A percentile compares a stretch with the other conserved stretches of the same genome.
Evolutionary conservation across 2,113 vertebrate species (phyloP).

Genomic region (Uropsilus gracilis): DNA sequence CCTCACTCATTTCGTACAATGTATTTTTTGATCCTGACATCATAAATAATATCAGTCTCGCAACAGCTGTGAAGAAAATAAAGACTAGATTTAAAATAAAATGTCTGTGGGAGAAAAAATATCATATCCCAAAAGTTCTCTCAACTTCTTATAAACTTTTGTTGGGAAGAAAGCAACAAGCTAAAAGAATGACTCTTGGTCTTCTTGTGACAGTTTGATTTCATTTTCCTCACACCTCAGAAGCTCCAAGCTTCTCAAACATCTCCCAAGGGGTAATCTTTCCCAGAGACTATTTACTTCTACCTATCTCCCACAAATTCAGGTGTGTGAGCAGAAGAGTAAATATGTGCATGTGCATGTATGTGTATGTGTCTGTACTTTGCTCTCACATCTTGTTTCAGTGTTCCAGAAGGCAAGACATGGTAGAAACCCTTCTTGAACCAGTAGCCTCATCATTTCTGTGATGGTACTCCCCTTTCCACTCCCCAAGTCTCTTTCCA

Average conservation of each 20-base stretch:
- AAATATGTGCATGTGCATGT: no score
- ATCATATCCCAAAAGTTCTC: not conserved
- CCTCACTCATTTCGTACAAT: not conserved
- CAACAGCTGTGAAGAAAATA: not conserved
- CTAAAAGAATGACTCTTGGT: not conserved
- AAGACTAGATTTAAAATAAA: slow-evolving; percentile 25
- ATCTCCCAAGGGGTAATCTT: not conserved
- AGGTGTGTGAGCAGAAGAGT: not conserved
- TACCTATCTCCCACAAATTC: not conserved
- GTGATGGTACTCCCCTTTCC: not conserved
- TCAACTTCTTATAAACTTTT: not conserved
- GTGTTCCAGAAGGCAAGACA: not conserved
- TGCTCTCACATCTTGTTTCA: not conserved
- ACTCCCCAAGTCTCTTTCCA: not conserved
- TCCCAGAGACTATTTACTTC: not conserved
- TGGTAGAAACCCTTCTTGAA: not conserved
- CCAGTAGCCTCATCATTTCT: not conserved
- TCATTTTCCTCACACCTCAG: not conserved
- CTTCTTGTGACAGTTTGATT: not conserved
- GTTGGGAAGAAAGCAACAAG: not conserved
- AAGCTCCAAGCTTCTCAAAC: not conserved
- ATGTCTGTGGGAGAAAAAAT: not conserved
- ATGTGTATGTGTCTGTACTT: not conserved
- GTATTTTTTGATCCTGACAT: not conserved
- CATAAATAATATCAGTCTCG: not conserved